Percentiles rank a stretch among this genome's conserved stretches.
These are phyloP conservation scores for Phasia obesa DNA, from an alignment of 2,888 invertebrate genomes.

Conservation along the genomic window DNA sequence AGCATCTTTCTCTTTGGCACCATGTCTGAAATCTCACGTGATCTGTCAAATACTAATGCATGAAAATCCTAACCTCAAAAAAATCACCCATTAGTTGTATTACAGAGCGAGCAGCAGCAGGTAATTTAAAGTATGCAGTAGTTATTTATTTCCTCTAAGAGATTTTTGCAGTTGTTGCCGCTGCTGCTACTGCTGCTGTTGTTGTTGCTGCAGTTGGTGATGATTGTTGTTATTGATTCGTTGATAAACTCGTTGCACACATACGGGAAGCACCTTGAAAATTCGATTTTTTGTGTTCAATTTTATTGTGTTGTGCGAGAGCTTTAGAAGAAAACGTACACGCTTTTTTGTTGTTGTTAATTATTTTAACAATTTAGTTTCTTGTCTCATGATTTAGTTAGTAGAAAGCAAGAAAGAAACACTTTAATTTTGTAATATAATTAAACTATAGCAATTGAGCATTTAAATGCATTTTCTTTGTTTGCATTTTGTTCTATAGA, in stretches of 20 bases:
- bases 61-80: too few relatives aligned
- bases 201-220: conserved; percentile 36
- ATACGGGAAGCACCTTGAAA: conserved; percentile 80
- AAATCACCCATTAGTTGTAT: too few relatives aligned
- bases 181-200: conserved; percentile 2
- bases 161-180: conserved; percentile 27
- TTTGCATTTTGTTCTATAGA: conserved; percentile 30
- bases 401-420: conserved; percentile 47
- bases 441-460: conserved; percentile 11
- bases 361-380: conserved; percentile 34
- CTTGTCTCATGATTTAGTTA: conserved; percentile 8
- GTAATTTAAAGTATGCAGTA: conserved; percentile 12
- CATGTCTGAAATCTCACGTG: too few relatives aligned
- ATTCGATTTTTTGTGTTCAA: conserved; percentile 71
- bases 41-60: too few relatives aligned
- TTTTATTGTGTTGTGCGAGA: conserved; percentile 57
- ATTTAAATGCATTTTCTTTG: conserved; percentile 33
- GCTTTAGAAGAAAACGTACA: conserved; percentile 29
- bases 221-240: conserved; percentile 66
- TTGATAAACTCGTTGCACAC: conserved; percentile 71
- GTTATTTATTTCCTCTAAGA: conserved; percentile 68
- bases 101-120: conserved; percentile 14
- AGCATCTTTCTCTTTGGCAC: too few relatives aligned
- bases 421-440: conserved; percentile 8
- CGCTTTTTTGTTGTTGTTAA: conserved; percentile 30